These are phyloP conservation scores for Capitulum mitella DNA, from an alignment of 2,888 invertebrate genomes.

Conservation along the genomic window DNA sequence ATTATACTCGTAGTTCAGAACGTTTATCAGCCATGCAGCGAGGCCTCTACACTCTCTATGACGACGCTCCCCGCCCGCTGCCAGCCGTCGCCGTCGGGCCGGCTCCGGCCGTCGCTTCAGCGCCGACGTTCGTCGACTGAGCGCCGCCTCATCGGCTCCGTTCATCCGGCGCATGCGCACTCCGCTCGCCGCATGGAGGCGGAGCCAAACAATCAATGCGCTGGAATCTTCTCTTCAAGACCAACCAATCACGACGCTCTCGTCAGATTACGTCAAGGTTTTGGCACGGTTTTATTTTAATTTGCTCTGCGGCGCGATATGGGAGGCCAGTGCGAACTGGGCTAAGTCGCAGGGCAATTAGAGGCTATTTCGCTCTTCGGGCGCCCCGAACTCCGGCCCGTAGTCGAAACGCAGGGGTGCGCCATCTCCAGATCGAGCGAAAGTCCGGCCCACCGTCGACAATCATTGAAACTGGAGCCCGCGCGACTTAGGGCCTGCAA, in stretches of 20 bases:
- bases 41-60: too few species aligned
- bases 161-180: background rate
- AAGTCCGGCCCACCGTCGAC: background rate
- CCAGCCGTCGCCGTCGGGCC: background rate
- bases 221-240: conserved; percentile 21
- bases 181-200: background rate
- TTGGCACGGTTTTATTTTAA: conserved; percentile 23
- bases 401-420: background rate
- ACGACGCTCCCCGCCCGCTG: too few species aligned
- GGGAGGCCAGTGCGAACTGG: too few species aligned
- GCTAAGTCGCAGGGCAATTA: too few species aligned
- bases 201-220: conserved; percentile 24
- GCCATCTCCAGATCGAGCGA: background rate
- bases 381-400: too few species aligned
- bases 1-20: too few species aligned
- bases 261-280: conserved; percentile 19
- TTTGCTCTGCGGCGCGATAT: background rate
- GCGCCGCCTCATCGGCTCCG: background rate
- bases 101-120: background rate
- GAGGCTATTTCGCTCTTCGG: too few species aligned
- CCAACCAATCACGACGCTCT: conserved; percentile 13
- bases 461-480: conserved; percentile 14
- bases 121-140: background rate
- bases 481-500: conserved; percentile 14
- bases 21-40: too few species aligned